Evolutionary conservation across 2,888 invertebrate genomes (phyloP).

Genomic region (Cylindroiulus punctatus): DNA sequence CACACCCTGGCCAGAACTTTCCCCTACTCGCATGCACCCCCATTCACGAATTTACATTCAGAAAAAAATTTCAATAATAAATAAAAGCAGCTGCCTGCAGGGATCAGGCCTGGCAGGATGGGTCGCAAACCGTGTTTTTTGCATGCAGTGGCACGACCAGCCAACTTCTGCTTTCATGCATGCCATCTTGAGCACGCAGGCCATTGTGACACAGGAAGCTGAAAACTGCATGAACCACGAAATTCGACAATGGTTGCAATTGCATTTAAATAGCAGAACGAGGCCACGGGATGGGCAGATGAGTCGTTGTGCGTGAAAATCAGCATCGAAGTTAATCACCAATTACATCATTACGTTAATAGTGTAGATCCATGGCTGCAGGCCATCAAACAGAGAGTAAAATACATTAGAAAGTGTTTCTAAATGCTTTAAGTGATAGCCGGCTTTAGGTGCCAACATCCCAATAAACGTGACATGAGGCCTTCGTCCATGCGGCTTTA

Average conservation of each 20-base stretch:
- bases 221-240: background rate
- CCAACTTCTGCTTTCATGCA: background rate
- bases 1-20: background rate
- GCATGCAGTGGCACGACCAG: constrained; percentile 21
- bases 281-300: background rate
- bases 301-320: constrained; percentile 19
- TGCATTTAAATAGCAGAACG: background rate
- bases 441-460: background rate
- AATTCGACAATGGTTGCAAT: background rate
- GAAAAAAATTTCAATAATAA: constrained; percentile 44
- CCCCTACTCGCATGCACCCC: background rate
- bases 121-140: constrained; percentile 16
- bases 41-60: constrained; percentile 4
- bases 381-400: background rate
- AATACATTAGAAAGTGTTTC: background rate
- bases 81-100: background rate
- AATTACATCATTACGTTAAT: constrained; percentile 13
- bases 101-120: background rate
- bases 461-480: background rate
- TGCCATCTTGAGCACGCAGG: background rate
- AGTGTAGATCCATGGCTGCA: background rate
- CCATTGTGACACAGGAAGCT: background rate
- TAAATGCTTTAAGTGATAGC: background rate
- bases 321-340: background rate
- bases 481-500: background rate